Conservation (phyloP, 2,888 invertebrate species). For the Catonia carolina region DNA sequence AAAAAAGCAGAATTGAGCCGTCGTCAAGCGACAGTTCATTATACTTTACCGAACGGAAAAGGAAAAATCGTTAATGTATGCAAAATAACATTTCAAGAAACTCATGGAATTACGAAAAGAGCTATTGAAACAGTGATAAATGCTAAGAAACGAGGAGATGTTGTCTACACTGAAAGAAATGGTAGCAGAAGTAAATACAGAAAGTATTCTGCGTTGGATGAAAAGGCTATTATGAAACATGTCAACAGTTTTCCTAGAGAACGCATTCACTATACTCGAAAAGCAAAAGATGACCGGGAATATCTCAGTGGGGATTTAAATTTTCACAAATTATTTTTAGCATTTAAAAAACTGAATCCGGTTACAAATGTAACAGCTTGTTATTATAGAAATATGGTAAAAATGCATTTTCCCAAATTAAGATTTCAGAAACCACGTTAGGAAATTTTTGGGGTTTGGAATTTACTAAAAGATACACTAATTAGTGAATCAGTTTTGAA, state of each 20-base stretch:
- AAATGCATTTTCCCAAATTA: too few relatives aligned
- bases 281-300: slow-evolving; percentile 17
- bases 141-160: slow-evolving; percentile 21
- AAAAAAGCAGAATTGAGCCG: slow-evolving; percentile 26
- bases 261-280: slow-evolving; percentile 22
- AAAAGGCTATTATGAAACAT: slow-evolving; percentile 19
- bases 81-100: slow-evolving; percentile 29
- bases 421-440: too few relatives aligned
- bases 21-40: slow-evolving; percentile 28
- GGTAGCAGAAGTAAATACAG: slow-evolving; percentile 17
- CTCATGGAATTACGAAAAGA: slow-evolving; percentile 27
- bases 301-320: slow-evolving; percentile 24
- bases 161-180: slow-evolving; percentile 16
- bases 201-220: slow-evolving; percentile 20
- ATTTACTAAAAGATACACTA: too few relatives aligned
- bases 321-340: slow-evolving; percentile 16
- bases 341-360: slow-evolving; percentile 19
- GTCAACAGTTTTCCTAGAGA: slow-evolving; percentile 24
- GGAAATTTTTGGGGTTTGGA: too few relatives aligned
- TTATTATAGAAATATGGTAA: too few relatives aligned
- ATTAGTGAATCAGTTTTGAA: too few relatives aligned
- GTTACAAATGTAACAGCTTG: too few relatives aligned
- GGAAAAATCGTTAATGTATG: slow-evolving; percentile 29
- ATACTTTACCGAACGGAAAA: slow-evolving; percentile 30
- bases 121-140: slow-evolving; percentile 21